These are phyloP conservation scores for Trochalopteron elliotii DNA, from an alignment of 2,113 vertebrate genomes.

Conservation along the genomic window DNA sequence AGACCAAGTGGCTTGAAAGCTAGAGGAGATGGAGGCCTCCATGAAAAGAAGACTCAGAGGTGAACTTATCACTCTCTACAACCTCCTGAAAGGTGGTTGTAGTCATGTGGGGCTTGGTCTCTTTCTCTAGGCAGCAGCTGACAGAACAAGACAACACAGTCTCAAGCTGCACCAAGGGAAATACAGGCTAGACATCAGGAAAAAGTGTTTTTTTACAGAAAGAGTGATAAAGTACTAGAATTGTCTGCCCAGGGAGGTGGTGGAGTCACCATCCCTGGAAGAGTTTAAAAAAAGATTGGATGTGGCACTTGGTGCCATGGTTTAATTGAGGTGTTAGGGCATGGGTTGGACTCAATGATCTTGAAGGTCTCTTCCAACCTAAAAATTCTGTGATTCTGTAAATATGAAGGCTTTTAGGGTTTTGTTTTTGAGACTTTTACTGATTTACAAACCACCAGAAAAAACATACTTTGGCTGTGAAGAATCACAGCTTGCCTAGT, in stretches of 20 bases:
- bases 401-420: slow-evolving; percentile 6
- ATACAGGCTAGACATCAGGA: background rate
- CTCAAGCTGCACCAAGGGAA: background rate
- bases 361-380: background rate
- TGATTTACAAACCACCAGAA: slow-evolving; percentile 55
- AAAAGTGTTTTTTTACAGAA: background rate
- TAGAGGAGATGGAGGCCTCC: slow-evolving; percentile 19
- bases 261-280: background rate
- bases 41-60: background rate
- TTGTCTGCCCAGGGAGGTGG: background rate
- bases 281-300: background rate
- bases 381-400: background rate
- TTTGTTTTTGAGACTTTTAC: slow-evolving; percentile 1
- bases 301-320: background rate
- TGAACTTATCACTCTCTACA: background rate
- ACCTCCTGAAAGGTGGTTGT: background rate
- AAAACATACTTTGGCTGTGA: slow-evolving; percentile 19
- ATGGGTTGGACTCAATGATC: background rate
- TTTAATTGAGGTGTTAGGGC: background rate
- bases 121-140: background rate
- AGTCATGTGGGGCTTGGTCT: background rate
- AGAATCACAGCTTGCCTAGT: slow-evolving; percentile 63
- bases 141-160: background rate
- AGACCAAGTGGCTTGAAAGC: slow-evolving; percentile 30
- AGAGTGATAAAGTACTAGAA: background rate